Conservation (phyloP, 2,888 invertebrate genomes). For the Diaperis boleti region DNA sequence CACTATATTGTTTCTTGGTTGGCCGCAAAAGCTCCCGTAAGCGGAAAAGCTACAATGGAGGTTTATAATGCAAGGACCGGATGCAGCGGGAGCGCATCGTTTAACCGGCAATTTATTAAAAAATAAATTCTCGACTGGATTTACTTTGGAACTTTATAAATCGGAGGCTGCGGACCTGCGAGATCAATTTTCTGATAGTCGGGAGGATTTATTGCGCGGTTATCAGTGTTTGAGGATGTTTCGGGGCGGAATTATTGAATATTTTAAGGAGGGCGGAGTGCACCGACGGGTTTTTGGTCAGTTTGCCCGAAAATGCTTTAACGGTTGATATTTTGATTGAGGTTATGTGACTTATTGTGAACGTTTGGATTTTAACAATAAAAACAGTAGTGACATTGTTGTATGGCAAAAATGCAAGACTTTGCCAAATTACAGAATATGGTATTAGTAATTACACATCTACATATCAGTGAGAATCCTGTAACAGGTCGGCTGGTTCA, state of each 20-base stretch:
- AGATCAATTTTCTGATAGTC: slow-evolving; percentile 23
- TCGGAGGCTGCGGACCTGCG: background rate
- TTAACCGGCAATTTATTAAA: background rate
- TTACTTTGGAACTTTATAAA: slow-evolving; percentile 12
- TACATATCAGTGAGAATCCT: too few species aligned
- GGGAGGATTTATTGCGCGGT: slow-evolving; percentile 2
- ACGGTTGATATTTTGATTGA: too few species aligned
- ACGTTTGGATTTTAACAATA: too few species aligned
- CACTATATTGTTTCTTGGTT: slow-evolving; percentile 32
- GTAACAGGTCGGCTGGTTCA: too few species aligned
- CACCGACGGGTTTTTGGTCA: too few species aligned
- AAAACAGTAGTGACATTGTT: too few species aligned
- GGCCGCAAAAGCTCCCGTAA: slow-evolving; percentile 17
- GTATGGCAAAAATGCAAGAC: too few species aligned
- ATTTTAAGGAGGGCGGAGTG: background rate
- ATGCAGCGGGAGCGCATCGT: background rate
- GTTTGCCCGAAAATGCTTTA: too few species aligned
- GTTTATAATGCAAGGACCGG: slow-evolving; percentile 14
- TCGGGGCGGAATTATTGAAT: slow-evolving; percentile 7
- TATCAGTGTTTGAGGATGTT: slow-evolving; percentile 14
- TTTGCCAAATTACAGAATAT: too few species aligned
- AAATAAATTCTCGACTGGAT: slow-evolving; percentile 2
- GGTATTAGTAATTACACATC: too few species aligned
- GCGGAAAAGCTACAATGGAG: slow-evolving; percentile 16
- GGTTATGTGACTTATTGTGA: too few species aligned